Percentiles rank a stretch among this genome's conserved stretches.
Conservation (phyloP, 1,140 invertebrate species). For the Bursaphelenchus mucronatus region DNA sequence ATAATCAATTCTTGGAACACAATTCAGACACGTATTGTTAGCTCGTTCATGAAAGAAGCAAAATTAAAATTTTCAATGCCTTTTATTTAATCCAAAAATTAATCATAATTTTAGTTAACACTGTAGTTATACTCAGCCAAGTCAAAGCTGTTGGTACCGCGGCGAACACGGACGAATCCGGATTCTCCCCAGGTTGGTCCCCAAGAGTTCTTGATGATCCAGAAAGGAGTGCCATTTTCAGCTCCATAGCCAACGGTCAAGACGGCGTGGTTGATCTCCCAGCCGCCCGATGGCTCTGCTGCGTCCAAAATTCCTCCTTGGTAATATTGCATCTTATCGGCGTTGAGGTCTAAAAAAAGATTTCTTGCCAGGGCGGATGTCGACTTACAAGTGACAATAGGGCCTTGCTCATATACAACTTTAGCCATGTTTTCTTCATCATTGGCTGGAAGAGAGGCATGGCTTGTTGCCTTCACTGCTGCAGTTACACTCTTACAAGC, state of each 20-base stretch:
- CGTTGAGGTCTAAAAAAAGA: constrained; percentile 1
- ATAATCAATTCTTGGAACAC: too few species aligned
- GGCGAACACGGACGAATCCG: constrained; percentile 26
- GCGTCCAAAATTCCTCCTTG: background rate
- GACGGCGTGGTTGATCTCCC: constrained; percentile 62
- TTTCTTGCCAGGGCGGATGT: too few species aligned
- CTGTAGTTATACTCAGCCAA: background rate
- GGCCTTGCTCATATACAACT: too few species aligned
- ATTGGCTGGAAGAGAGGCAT: too few species aligned
- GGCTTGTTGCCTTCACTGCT: constrained; percentile 3
- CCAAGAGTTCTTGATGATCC: constrained; percentile 64
- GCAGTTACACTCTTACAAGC: background rate
- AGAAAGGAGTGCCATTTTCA: constrained; percentile 67
- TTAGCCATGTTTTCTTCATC: too few species aligned
- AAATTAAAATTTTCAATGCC: too few species aligned
- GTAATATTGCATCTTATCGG: background rate
- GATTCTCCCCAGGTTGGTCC: constrained; percentile 24
- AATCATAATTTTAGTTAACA: too few species aligned
- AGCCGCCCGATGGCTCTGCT: too few species aligned
- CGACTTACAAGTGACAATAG: too few species aligned
- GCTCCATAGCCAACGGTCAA: constrained; percentile 64
- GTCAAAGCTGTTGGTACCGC: constrained; percentile 26
- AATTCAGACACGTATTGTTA: too few species aligned
- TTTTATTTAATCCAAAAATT: too few species aligned
- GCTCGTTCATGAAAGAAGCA: too few species aligned